phyloP scores from a whole-genome alignment of 1,140 invertebrate species.

The Camponotus floridanus region DNA sequence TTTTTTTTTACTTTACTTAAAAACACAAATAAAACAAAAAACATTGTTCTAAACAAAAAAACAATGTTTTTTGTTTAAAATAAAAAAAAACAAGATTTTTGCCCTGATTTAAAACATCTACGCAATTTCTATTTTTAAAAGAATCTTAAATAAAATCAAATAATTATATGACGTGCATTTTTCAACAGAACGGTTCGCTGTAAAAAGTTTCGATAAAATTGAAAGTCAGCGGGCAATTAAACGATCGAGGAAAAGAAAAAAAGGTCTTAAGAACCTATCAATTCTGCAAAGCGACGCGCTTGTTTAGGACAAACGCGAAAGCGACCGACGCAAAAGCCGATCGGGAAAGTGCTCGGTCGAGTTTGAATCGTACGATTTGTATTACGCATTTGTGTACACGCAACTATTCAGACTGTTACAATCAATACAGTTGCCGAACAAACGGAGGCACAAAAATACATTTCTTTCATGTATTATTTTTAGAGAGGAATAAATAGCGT shows the following conservation, averaged over 20 bases:
- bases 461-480: background rate
- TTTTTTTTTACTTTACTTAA: too few relatives aligned
- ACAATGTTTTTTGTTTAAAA: too few relatives aligned
- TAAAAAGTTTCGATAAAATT: background rate
- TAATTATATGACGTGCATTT: background rate
- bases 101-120: background rate
- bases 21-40: too few relatives aligned
- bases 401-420: background rate
- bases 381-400: background rate
- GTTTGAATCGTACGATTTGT: conserved; percentile 1
- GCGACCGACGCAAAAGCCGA: conserved; percentile 45
- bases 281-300: conserved; percentile 38
- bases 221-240: background rate
- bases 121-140: too few relatives aligned
- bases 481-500: background rate
- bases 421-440: background rate
- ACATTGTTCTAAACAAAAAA: too few relatives aligned
- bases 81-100: too few relatives aligned
- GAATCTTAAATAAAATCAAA: background rate
- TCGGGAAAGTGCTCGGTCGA: conserved; percentile 42
- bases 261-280: conserved; percentile 38
- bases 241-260: conserved; percentile 32
- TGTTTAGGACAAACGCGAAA: conserved; percentile 68
- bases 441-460: background rate
- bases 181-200: background rate